Evolutionary conservation across 1,140 invertebrate genomes (phyloP), one percentile per base, ranked within the genome.

Genomic region (Rhynchophorus ferrugineus): DNA sequence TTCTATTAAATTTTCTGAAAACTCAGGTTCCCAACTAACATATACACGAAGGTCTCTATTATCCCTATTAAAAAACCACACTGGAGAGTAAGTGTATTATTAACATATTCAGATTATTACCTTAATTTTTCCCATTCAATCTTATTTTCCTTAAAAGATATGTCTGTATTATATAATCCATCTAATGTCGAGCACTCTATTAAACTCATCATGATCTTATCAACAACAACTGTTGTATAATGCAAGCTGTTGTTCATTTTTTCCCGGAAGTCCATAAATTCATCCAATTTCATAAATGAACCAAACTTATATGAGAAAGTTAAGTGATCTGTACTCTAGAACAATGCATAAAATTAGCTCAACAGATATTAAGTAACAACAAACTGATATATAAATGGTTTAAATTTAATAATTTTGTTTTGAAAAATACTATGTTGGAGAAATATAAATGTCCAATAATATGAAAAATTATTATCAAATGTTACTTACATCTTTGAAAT

Each of bases 281-380:
- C 91, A 58, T 87, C 79, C 59, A 96, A 82, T 76, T 95, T 94
- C 44, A 85, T 79, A 73, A 95, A 95, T 33, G 91, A 92, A 9
- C 92, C 93, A 71, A 84, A 95, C 66, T 94, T 94, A 70, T 95
- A 96, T 2, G 89, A 89, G 63, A 88, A 84, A 17, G 91, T 89
- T 44, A 96, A 75, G 69, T 93, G 89, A 70, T 96, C 92, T 37
- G 89, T 81, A 61, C 89, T 90, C 88, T 92, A 73, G 33, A 62
- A 61, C 18, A 14, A 29, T 37, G 9, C 16, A 37, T 14, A 37
- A n/a, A 37, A 36, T 18, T 19, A 17, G 20, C 9, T 14, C 41
- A 20, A 24, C n/a, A n/a, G n/a, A n/a, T n/a, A 35, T 50, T 24
- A 34, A 34, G 22, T 17, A n/a, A n/a, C n/a, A n/a, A n/a, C n/a